Conservation (phyloP, 2,888 invertebrate genomes). For the Drosophila stalkeri region DNA sequence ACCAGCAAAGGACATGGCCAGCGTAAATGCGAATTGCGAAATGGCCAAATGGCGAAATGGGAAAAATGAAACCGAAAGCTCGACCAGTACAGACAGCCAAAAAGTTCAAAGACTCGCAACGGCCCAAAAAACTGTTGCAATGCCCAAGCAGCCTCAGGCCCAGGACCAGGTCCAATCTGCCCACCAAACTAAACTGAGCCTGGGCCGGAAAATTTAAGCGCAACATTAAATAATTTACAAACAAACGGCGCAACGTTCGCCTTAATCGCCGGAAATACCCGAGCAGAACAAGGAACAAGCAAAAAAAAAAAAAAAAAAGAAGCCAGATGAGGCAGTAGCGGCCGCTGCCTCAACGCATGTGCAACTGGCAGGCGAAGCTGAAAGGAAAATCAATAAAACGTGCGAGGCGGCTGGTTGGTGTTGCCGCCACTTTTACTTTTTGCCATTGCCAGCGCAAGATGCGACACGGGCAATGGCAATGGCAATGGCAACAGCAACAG, state of each 20-base stretch:
- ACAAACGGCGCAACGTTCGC: constrained; percentile 74
- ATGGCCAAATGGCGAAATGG: constrained; percentile 50
- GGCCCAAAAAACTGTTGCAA: constrained; percentile 37
- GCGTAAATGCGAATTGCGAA: constrained; percentile 55
- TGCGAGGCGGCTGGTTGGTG: constrained; percentile 59
- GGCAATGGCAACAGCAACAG: constrained; percentile 68
- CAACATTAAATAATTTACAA: constrained; percentile 82
- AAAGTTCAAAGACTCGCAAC: constrained; percentile 70
- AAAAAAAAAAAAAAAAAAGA: constrained; percentile 6
- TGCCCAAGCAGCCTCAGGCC: not conserved
- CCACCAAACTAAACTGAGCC: constrained; percentile 30
- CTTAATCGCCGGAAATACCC: constrained; percentile 79
- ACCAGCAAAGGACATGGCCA: constrained; percentile 66
- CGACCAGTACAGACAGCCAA: constrained; percentile 51
- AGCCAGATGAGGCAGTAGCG: constrained; percentile 25
- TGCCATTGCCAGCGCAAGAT: constrained; percentile 41
- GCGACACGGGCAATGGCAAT: constrained; percentile 67
- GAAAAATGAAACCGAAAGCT: constrained; percentile 73
- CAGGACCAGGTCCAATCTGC: not conserved
- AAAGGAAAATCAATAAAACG: constrained; percentile 78
- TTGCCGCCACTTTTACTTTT: constrained; percentile 75
- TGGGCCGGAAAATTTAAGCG: constrained; percentile 81
- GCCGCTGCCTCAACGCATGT: constrained; percentile 69
- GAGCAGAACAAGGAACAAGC: not conserved
- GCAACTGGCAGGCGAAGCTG: constrained; percentile 65